Percentiles rank a stretch among this genome's conserved stretches.
These are phyloP conservation scores for Metridium senile DNA, from an alignment of 92 coral and sea anemone species.

Conservation along the genomic window DNA sequence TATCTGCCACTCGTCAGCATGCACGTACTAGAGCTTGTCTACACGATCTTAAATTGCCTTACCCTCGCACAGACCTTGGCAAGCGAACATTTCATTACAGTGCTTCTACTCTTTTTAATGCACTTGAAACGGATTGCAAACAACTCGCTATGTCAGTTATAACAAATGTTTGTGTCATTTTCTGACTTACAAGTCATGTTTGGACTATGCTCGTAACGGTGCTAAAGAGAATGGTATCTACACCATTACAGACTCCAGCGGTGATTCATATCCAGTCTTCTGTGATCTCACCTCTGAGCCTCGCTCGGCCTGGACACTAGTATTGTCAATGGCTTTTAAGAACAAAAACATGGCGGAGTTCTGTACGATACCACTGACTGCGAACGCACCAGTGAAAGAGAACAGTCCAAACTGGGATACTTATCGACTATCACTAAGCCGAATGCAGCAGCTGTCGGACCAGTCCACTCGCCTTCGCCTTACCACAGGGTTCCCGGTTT, in stretches of 20 bases:
- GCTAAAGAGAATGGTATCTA: slow-evolving; percentile 20
- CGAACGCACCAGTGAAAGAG: slow-evolving; percentile 1
- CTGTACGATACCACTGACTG: slow-evolving; percentile 8
- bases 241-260: slow-evolving; percentile 24
- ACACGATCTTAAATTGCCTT: no score
- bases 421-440: slow-evolving; percentile 25
- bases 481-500: slow-evolving; percentile 25
- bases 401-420: slow-evolving; percentile 31
- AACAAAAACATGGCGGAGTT: slow-evolving; percentile 9
- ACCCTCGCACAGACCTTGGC: no score
- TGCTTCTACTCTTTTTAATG: no score
- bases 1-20: no score
- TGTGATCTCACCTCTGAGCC: slow-evolving; percentile 19
- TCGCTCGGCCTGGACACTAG: slow-evolving; percentile 25
- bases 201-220: slow-evolving; percentile 17
- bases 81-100: no score
- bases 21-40: no score
- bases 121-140: no score
- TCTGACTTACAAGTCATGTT: slow-evolving; percentile 18
- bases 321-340: slow-evolving; percentile 12
- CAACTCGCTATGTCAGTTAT: background rate
- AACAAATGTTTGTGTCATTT: background rate
- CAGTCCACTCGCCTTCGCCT: slow-evolving; percentile 33
- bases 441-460: slow-evolving; percentile 25
- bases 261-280: slow-evolving; percentile 7